Evolutionary conservation across 2,113 vertebrate genomes (phyloP), one percentile per base, ranked within the genome.

Genomic region (Sardina pilchardus): DNA sequence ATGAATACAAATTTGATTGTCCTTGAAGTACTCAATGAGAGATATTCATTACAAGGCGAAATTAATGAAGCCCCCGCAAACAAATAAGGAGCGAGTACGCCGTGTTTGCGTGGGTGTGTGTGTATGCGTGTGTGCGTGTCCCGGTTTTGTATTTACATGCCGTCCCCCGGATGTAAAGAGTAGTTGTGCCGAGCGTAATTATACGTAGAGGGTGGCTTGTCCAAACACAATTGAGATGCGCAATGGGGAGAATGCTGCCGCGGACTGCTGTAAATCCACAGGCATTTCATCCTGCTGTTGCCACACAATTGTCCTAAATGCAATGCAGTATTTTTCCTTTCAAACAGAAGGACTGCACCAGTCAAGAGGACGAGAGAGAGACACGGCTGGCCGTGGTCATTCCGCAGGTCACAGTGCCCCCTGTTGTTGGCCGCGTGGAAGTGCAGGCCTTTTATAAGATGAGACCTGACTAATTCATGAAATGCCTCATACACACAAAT

Each of bases 341-440:
- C 47, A 93, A 93, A 94, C 90, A 88, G 90, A 81, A 87, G 59
- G 89, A 92, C 93, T 93, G 92, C 93, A 86, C 93, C 94, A 92
- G 86, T 92, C 90, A 87, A 90, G 88, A 87, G 93, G 93, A 93
- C 90, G 92, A 90, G 86, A 89, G 92, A 91, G 89, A 92, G 88
- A 89, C 63, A 42, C n/a, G n/a, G n/a, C 17, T 42, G 34, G 80
- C 71, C 53, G 82, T 30, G 59, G 67, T 75, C 26, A 94, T 94
- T 93, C 47, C 88, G 89, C 93, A 83, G 91, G 91, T 90, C 94
- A 93, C 90, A 95, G 91, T 95, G 95, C 94, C 95, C 95, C 94
- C 94, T 94, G 90, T 88, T 92, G 94, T 44, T 67, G 0, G 0
- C 0, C 42, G 78, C 21, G 1, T 0, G 86, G 59, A 91, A 89